Percentiles rank a stretch among this genome's conserved stretches.
Conservation (phyloP, 2,113 vertebrate genomes). For the Anolis carolinensis region DNA sequence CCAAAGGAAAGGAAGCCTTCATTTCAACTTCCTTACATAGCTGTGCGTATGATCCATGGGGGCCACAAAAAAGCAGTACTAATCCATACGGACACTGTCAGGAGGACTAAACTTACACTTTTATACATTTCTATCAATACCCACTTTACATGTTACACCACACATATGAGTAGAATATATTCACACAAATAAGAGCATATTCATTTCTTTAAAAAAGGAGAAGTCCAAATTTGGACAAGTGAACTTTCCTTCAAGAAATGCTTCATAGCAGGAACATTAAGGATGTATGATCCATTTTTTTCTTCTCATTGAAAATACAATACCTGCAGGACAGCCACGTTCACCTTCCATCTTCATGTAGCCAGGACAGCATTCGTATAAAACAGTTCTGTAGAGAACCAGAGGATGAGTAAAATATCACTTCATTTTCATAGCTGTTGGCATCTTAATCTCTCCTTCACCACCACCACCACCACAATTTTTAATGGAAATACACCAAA, state of each 20-base stretch:
- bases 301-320: background rate
- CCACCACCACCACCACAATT: background rate
- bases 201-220: background rate
- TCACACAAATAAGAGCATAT: too few species aligned
- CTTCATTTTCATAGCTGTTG: background rate
- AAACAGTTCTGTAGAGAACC: constrained; percentile 78
- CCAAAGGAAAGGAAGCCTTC: background rate
- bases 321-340: constrained; percentile 95
- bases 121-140: background rate
- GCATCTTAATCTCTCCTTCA: background rate
- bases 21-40: background rate
- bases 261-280: background rate
- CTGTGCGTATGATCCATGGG: background rate
- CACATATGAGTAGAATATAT: background rate
- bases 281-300: background rate
- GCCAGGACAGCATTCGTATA: constrained; percentile 97
- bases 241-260: background rate
- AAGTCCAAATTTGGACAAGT: background rate
- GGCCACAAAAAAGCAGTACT: background rate
- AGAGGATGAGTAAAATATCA: background rate
- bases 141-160: background rate
- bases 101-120: background rate
- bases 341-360: constrained; percentile 91
- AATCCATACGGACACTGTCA: background rate
- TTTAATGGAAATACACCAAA: too few species aligned